Evolutionary conservation across 2,797 vertebrate species (phyloP).

Genomic region (Uromys caudimaculatus): DNA sequence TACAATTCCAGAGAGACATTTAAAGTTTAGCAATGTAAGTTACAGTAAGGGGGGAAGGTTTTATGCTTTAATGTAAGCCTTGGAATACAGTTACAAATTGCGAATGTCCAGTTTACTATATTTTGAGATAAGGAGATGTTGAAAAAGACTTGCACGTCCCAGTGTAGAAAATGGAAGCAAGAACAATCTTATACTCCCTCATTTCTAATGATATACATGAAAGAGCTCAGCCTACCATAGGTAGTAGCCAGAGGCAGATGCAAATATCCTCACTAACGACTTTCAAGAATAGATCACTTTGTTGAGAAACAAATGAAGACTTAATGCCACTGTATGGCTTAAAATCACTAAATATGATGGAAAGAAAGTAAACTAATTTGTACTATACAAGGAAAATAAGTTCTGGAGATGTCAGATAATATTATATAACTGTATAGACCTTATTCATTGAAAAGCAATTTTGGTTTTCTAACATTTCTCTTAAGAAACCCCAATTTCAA

Average conservation of each 20-base stretch:
- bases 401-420: not conserved
- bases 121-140: not conserved
- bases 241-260: not conserved
- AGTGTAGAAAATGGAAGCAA: not conserved
- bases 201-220: not conserved
- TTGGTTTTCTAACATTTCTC: not conserved
- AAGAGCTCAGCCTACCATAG: not conserved
- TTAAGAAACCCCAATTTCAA: not conserved
- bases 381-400: not conserved
- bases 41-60: not conserved
- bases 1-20: not conserved
- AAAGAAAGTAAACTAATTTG: not conserved
- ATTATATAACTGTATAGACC: not conserved
- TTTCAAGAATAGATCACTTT: not conserved
- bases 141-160: not conserved
- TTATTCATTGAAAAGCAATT: not conserved
- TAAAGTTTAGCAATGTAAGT: not conserved
- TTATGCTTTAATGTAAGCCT: not conserved
- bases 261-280: accelerated
- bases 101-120: not conserved
- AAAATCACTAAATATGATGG: not conserved
- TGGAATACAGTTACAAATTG: not conserved
- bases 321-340: not conserved
- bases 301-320: not conserved
- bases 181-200: not conserved